Conservation (phyloP, 1,140 invertebrate species). For the Chrysoperla carnea region DNA sequence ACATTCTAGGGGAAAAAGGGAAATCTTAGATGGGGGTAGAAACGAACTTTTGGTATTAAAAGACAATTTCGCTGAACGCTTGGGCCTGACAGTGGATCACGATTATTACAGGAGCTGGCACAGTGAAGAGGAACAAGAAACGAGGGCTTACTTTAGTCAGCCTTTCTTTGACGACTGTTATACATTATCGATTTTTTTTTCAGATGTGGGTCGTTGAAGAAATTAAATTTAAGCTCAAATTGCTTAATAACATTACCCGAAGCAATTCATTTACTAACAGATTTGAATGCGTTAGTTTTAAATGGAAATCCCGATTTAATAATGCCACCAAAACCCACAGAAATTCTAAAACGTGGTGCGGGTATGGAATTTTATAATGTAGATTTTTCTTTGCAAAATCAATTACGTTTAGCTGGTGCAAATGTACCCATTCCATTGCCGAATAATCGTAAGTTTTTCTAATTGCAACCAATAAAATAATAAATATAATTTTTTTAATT, state of each 20-base stretch:
- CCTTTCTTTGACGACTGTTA: no score
- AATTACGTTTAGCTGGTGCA: conserved; percentile 82
- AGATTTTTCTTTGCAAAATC: conserved; percentile 93
- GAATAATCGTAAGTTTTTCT: conserved; percentile 32
- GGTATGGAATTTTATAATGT: conserved; percentile 96
- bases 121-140: no score
- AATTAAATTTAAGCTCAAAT: conserved; percentile 86
- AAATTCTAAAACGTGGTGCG: conserved; percentile 50
- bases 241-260: conserved; percentile 91
- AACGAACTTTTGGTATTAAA: no score
- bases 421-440: conserved; percentile 55
- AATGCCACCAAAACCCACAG: conserved; percentile 92
- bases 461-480: no score
- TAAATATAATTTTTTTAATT: conserved; percentile 1
- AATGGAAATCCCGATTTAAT: conserved; percentile 89
- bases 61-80: no score
- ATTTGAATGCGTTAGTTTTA: conserved; percentile 76
- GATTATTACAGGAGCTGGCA: no score
- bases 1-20: no score
- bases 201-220: conserved; percentile 91
- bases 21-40: no score
- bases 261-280: conserved; percentile 88
- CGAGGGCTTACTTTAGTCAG: no score
- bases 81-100: no score
- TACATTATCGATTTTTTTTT: no score